Base-by-base conservation (phyloP, 2,888 invertebrate genomes). In the Tenthredo livida region DNA sequence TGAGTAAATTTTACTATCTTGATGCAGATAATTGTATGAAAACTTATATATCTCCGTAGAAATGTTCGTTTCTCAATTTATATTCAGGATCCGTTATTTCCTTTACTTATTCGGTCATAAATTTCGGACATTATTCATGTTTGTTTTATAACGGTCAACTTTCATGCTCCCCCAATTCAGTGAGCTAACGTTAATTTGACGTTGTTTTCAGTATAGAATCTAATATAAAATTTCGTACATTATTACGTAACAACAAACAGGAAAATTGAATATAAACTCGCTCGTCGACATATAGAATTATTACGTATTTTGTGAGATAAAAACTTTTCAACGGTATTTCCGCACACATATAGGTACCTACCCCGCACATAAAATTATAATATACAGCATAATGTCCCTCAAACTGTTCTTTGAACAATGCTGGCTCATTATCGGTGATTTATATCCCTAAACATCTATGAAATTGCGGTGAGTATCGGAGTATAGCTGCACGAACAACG, bases 181-280 rank as follows among this genome's bases (percentile, higher is more conserved):
- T 43, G 7, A 21, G 21, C 43, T 21, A n/a, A 40, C 7, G 10
- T 25, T 9, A 43, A 37, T 17, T 77, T 33, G 43, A 75, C 47
- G 43, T 40, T 40, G 5, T 40, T 40, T 43, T 21, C 1, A 73
- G 25, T 6, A 77, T 1, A 21, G 15, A 47, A 47, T 29, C 10
- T 7, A 4, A 50, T 54, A 4, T 29, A 33, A 77, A 77, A 29
- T 77, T 77, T 54, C 17, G 7, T 54, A 50, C 54, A 54, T 17
- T 40, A 40, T 54, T n/a, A 33, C 17, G 33, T 33, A 54, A 54
- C n/a, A 17, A 33, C 4, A 33, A 54, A 54, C 77, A 77, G 9
- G 54, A 77, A 77, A 77, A 77, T 77, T 54, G n/a, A 77, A 77
- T 29, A 33, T 54, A 29, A 54, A 54, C 77, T 77, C 33, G 4